Percentiles rank a stretch among this genome's conserved stretches.
phyloP scores from a whole-genome alignment of 2,888 invertebrate species.

The Amphiduros pacificus region DNA sequence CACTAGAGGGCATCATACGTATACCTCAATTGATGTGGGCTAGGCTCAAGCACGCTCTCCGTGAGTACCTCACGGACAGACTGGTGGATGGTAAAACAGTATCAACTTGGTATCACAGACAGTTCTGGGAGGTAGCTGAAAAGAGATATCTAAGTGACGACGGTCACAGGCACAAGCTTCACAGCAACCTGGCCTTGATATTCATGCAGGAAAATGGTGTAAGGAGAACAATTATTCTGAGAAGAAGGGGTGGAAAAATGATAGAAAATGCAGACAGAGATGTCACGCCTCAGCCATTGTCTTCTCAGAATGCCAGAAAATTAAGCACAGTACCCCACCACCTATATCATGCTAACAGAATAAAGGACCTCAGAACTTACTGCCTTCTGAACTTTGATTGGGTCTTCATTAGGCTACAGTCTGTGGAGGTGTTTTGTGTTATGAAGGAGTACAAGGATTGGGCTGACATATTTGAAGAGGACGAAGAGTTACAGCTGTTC shows the following conservation, averaged over 20 bases:
- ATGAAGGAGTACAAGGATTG: constrained; percentile 15
- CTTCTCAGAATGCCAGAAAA: constrained; percentile 25
- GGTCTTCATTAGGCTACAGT: constrained; percentile 18
- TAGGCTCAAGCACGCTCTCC: constrained; percentile 35
- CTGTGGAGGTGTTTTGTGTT: constrained; percentile 15
- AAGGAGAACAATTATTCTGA: constrained; percentile 23
- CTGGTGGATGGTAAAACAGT: constrained; percentile 42
- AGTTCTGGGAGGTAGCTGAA: constrained; percentile 39
- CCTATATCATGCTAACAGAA: constrained; percentile 15
- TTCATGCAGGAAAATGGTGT: constrained; percentile 24
- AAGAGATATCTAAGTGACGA: constrained; percentile 20
- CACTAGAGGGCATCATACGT: constrained; percentile 29
- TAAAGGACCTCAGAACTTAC: constrained; percentile 6
- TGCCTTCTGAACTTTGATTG: constrained; percentile 28
- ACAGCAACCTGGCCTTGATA: constrained; percentile 25
- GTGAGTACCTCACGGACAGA: constrained; percentile 36
- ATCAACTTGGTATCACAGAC: constrained; percentile 44
- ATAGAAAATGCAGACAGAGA: constrained; percentile 30
- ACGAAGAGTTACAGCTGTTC: too few species aligned
- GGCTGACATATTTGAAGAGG: constrained; percentile 7
- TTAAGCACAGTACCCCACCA: constrained; percentile 29
- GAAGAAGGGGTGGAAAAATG: constrained; percentile 20
- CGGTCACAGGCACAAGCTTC: constrained; percentile 3
- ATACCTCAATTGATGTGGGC: constrained; percentile 41
- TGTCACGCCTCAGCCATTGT: constrained; percentile 24